phyloP scores from a whole-genome alignment of 2,888 invertebrate species.

The Melinaea menophilus region DNA sequence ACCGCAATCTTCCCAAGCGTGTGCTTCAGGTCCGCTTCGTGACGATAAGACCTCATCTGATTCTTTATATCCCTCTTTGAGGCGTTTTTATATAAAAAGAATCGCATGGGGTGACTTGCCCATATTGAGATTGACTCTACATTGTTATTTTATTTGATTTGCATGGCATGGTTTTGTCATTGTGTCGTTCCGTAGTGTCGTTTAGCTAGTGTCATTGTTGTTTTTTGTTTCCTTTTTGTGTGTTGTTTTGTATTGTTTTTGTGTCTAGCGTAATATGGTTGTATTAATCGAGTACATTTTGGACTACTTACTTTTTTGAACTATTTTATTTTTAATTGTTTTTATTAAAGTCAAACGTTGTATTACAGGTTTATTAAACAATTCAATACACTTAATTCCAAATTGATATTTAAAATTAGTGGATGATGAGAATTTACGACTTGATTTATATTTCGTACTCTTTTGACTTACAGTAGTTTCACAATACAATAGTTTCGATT shows the following conservation, averaged over 20 bases:
- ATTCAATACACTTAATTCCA: too few species aligned
- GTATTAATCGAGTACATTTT: constrained; percentile 21
- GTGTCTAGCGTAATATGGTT: constrained; percentile 33
- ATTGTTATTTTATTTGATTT: constrained; percentile 42
- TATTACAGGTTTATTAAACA: too few species aligned
- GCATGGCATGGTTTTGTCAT: constrained; percentile 71
- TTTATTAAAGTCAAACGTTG: too few species aligned
- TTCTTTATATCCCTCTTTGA: constrained; percentile 44
- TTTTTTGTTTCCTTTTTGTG: constrained; percentile 37
- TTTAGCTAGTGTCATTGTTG: constrained; percentile 54
- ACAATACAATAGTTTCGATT: too few species aligned
- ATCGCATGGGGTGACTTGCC: constrained; percentile 47
- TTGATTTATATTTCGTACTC: too few species aligned
- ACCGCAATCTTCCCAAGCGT: constrained; percentile 94
- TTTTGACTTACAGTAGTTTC: too few species aligned
- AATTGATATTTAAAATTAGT: too few species aligned
- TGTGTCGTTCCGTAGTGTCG: constrained; percentile 54
- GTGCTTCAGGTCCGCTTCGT: constrained; percentile 87
- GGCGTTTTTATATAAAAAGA: constrained; percentile 44
- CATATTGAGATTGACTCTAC: constrained; percentile 40
- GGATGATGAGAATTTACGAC: too few species aligned
- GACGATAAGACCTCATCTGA: constrained; percentile 77
- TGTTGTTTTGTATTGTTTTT: constrained; percentile 12
- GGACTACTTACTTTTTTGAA: not conserved
- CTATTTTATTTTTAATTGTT: constrained; percentile 26